Conservation (phyloP, 1,140 invertebrate genomes). For the Daktulosphaira vitifoliae region DNA sequence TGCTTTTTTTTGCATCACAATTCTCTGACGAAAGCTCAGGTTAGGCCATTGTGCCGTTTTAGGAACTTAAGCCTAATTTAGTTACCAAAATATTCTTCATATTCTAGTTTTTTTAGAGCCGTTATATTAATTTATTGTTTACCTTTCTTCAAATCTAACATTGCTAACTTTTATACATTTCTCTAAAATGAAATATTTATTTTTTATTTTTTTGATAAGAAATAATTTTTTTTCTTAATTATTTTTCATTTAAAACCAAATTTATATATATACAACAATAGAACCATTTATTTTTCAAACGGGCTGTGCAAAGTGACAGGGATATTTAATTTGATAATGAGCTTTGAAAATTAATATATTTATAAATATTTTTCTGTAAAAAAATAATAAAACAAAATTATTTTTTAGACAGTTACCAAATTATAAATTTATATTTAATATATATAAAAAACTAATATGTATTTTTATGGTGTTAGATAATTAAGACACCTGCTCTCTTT, state of each 20-base stretch:
- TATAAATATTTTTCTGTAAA: background rate
- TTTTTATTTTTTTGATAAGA: background rate
- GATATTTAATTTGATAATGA: conserved; percentile 8
- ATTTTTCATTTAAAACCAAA: background rate
- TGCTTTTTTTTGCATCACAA: conserved; percentile 19
- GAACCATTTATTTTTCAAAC: conserved; percentile 11
- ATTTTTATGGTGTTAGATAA: conserved; percentile 5
- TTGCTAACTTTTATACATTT: conserved; percentile 2
- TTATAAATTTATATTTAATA: background rate
- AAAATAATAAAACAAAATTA: conserved; percentile 15
- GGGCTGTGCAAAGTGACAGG: conserved; percentile 32
- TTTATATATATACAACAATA: background rate
- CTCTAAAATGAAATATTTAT: conserved; percentile 11
- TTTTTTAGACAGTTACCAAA: conserved; percentile 24
- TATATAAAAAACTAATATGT: background rate
- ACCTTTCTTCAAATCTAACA: conserved; percentile 4
- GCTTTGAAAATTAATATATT: conserved; percentile 14
- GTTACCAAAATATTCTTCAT: conserved; percentile 28
- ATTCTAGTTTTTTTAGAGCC: conserved; percentile 8
- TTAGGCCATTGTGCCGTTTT: background rate
- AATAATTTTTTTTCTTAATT: conserved; percentile 6
- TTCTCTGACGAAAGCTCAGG: conserved; percentile 10
- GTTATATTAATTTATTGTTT: conserved; percentile 6
- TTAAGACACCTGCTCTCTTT: conserved; percentile 27
- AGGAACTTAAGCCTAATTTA: conserved; percentile 25